Percentiles rank a stretch among this genome's conserved stretches.
These are phyloP conservation scores for Polyodon spathula DNA, from an alignment of 2,113 vertebrate species.

Conservation along the genomic window DNA sequence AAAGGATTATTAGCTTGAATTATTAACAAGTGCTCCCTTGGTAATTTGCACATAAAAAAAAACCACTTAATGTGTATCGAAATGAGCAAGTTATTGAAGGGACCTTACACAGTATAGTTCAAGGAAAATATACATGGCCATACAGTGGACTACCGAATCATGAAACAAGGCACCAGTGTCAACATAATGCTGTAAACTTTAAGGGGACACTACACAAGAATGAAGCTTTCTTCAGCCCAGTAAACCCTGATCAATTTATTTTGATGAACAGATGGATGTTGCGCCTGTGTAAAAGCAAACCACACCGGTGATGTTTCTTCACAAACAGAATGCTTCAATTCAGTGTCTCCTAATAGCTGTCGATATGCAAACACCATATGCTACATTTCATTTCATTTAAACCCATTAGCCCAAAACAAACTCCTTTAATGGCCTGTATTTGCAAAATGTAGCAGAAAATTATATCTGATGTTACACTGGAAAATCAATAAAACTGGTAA, in stretches of 20 bases:
- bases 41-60: too few species aligned
- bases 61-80: too few species aligned
- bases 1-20: too few species aligned
- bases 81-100: too few species aligned
- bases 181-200: not conserved
- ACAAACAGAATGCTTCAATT: conserved; percentile 1
- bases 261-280: conserved; percentile 1
- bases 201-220: not conserved
- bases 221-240: not conserved
- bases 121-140: too few species aligned
- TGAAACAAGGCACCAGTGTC: too few species aligned
- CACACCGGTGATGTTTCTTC: not conserved
- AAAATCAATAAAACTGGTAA: not conserved
- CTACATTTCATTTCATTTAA: not conserved
- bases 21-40: too few species aligned
- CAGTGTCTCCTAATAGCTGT: not conserved
- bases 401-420: conserved; percentile 6
- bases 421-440: not conserved
- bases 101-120: too few species aligned
- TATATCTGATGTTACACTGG: not conserved
- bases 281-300: not conserved
- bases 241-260: not conserved
- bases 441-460: not conserved
- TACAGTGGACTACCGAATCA: too few species aligned
- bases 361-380: not conserved